A percentile compares a stretch with the other conserved stretches of the same genome.
Evolutionary conservation across 2,797 vertebrate genomes (phyloP).

Genomic region (Tragelaphus oryx): DNA sequence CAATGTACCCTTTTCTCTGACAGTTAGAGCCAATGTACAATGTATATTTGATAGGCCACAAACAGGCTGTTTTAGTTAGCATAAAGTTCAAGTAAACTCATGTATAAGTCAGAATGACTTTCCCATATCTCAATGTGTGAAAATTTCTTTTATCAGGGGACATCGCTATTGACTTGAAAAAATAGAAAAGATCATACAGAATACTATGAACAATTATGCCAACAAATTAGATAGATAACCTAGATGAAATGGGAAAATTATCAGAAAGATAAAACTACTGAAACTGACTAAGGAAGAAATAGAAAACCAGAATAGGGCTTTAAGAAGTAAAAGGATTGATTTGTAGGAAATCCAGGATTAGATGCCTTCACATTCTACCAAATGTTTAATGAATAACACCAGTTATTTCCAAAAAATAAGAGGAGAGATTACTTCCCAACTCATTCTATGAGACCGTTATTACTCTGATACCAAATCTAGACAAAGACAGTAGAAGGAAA

Average conservation of each 20-base stretch:
- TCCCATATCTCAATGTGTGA: background rate
- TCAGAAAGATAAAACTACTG: background rate
- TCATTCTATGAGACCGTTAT: background rate
- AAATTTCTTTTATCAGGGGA: background rate
- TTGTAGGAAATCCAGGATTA: background rate
- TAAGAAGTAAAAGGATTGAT: background rate
- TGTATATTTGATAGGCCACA: background rate
- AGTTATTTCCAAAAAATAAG: background rate
- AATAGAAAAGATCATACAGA: background rate
- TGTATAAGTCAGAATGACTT: background rate
- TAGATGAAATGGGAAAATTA: background rate
- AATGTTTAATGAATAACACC: background rate
- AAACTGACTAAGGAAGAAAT: background rate
- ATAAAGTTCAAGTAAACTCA: background rate
- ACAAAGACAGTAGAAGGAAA: background rate
- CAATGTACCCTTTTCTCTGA: background rate
- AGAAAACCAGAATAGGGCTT: background rate
- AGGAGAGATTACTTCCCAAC: background rate
- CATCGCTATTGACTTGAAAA: background rate
- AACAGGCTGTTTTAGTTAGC: background rate
- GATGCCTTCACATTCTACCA: background rate
- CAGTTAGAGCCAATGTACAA: background rate
- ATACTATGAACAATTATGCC: background rate
- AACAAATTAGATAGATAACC: background rate
- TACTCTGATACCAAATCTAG: background rate